phyloP scores from a whole-genome alignment of 2,888 invertebrate genomes.

The Leistus spinibarbis region DNA sequence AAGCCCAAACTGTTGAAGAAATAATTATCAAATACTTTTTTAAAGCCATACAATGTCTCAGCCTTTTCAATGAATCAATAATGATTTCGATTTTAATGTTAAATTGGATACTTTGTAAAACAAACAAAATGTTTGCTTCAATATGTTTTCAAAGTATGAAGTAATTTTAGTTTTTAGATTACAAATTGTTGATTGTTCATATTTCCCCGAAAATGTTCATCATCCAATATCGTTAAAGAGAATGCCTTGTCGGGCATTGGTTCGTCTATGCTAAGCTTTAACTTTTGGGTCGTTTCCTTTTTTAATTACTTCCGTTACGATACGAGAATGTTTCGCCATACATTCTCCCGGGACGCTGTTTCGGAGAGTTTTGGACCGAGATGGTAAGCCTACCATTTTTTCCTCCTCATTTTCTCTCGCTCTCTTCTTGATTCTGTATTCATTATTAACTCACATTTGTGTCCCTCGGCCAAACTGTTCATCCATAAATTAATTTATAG shows the following conservation, averaged over 20 bases:
- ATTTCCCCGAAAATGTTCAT: not conserved
- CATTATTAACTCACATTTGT: not conserved
- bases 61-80: too few species aligned
- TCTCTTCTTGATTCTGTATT: not conserved
- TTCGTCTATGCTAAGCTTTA: constrained; percentile 7
- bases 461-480: not conserved
- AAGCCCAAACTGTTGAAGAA: too few species aligned
- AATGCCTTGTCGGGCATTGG: not conserved
- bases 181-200: not conserved
- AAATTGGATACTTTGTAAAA: too few species aligned
- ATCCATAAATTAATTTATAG: not conserved
- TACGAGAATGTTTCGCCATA: not conserved
- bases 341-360: not conserved
- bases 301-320: constrained; percentile 23
- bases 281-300: constrained; percentile 25
- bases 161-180: not conserved
- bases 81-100: too few species aligned
- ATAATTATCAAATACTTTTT: too few species aligned
- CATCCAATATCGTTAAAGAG: constrained; percentile 3
- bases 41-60: too few species aligned
- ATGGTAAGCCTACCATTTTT: not conserved
- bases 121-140: too few species aligned
- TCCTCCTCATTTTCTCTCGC: not conserved
- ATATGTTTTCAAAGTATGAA: not conserved
- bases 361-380: not conserved